Conservation (phyloP, 2,113 vertebrate species). For the Platichthys stellatus region DNA sequence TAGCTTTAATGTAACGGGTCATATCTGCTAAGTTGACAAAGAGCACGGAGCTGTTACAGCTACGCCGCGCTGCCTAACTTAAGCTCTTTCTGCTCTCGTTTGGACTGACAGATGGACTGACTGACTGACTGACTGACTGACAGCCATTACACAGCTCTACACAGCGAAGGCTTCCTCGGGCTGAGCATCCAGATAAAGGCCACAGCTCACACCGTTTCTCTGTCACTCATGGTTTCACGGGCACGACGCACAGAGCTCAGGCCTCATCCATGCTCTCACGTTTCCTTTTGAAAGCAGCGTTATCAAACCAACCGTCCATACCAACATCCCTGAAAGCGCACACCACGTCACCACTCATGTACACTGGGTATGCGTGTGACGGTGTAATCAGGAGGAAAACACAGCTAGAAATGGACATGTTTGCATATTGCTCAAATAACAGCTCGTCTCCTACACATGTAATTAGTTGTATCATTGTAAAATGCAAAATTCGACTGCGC, state of each 20-base stretch:
- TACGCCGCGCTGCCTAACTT: conserved; percentile 26
- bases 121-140: conserved; percentile 61
- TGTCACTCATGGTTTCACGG: conserved; percentile 63
- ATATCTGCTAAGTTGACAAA: conserved; percentile 66
- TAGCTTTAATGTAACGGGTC: conserved; percentile 52
- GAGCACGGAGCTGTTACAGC: conserved; percentile 32
- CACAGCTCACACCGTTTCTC: conserved; percentile 63
- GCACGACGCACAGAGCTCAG: conserved; percentile 38
- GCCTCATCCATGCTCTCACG: background rate
- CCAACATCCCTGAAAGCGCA: background rate
- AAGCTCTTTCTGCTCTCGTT: conserved; percentile 45
- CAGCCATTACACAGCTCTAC: conserved; percentile 56
- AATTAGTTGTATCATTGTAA: background rate
- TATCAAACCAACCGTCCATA: background rate
- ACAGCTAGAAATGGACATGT: too few species aligned
- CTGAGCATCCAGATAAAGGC: conserved; percentile 75
- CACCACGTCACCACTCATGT: background rate
- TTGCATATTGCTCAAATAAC: background rate
- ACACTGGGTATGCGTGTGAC: background rate
- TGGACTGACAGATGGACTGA: conserved; percentile 67
- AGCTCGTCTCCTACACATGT: background rate
- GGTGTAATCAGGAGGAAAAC: background rate
- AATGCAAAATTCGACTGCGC: too few species aligned
- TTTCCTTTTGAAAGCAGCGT: background rate
- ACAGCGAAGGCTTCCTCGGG: conserved; percentile 51